A percentile compares a stretch with the other conserved stretches of the same genome.
These are phyloP conservation scores for Chalcis sispes DNA, from an alignment of 2,888 invertebrate species.

Conservation along the genomic window DNA sequence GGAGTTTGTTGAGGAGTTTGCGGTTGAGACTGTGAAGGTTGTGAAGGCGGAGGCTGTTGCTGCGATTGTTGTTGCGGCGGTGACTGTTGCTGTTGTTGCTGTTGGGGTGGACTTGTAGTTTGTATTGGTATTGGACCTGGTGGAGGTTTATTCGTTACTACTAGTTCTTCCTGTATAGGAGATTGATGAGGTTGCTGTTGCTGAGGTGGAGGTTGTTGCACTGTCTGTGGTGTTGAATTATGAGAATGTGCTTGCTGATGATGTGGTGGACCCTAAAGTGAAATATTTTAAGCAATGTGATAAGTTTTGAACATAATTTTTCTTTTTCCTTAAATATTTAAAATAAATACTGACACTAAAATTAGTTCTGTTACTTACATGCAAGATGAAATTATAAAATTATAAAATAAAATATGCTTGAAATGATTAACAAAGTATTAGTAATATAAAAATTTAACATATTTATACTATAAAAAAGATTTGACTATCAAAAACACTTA, in stretches of 20 bases:
- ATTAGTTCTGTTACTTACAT: too few species aligned
- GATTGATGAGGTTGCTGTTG: conserved; percentile 63
- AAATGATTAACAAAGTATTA: too few species aligned
- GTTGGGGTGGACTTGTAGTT: conserved; percentile 66
- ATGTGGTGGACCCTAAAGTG: conserved; percentile 45
- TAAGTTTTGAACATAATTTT: background rate
- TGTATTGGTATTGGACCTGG: conserved; percentile 64
- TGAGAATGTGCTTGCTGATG: conserved; percentile 60
- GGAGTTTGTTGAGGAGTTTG: conserved; percentile 60
- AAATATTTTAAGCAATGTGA: conserved; percentile 8
- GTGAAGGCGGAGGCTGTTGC: conserved; percentile 65
- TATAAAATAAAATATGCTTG: too few species aligned
- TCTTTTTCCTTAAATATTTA: background rate
- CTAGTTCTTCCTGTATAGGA: conserved; percentile 71
- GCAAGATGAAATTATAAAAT: too few species aligned
- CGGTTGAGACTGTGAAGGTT: conserved; percentile 63
- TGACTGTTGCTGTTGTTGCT: conserved; percentile 62
- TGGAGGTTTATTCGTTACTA: conserved; percentile 69
- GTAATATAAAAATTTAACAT: too few species aligned
- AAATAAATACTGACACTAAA: too few species aligned
- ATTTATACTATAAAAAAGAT: too few species aligned
- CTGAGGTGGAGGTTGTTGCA: conserved; percentile 64
- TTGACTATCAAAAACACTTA: too few species aligned
- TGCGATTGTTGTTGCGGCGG: conserved; percentile 62
- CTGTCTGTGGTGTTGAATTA: conserved; percentile 60